phyloP scores from a whole-genome alignment of 2,888 invertebrate species.

The Exocentrus adspersus region DNA sequence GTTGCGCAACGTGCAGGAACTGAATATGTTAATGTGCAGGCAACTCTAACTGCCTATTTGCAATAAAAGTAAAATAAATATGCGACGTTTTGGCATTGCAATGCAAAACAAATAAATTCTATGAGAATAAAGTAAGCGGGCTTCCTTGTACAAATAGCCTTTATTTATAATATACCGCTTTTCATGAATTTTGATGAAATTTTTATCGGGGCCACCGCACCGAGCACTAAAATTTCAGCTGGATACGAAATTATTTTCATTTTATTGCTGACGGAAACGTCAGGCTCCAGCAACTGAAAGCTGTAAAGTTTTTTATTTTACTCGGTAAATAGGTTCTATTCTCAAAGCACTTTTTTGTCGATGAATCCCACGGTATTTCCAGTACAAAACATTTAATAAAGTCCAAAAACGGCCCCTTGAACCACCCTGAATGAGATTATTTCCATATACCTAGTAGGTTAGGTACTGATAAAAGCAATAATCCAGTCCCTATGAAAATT shows the following conservation, averaged over 20 bases:
- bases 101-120: slow-evolving; percentile 3
- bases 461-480: too few relatives aligned
- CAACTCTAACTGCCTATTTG: not conserved
- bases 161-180: not conserved
- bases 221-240: not conserved
- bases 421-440: too few relatives aligned
- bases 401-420: too few relatives aligned
- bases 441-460: too few relatives aligned
- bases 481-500: slow-evolving; percentile 21
- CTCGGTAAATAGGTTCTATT: not conserved
- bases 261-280: not conserved
- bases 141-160: slow-evolving; percentile 1
- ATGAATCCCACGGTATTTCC: too few relatives aligned
- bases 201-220: slow-evolving; percentile 3
- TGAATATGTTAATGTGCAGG: not conserved
- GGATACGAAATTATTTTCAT: not conserved
- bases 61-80: slow-evolving; percentile 3
- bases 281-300: not conserved
- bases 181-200: slow-evolving; percentile 3
- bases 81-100: slow-evolving; percentile 1
- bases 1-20: not conserved
- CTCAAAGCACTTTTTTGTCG: too few relatives aligned
- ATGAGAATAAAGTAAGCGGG: not conserved
- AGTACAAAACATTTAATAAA: too few relatives aligned
- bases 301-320: not conserved